phyloP scores from a whole-genome alignment of 2,888 invertebrate genomes.

The Nebria brevicollis region DNA sequence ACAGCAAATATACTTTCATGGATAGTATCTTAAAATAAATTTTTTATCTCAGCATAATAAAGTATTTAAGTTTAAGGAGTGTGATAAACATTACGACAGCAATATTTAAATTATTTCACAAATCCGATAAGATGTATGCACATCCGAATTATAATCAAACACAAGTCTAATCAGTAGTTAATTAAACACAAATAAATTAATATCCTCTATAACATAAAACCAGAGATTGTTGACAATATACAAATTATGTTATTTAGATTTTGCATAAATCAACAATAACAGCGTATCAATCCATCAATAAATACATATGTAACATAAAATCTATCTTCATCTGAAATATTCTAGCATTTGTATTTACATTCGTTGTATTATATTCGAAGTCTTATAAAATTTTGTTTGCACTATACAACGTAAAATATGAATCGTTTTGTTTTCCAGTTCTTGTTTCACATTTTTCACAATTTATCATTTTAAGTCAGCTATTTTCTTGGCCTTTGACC shows the following conservation, averaged over 20 bases:
- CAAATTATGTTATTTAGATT: neutral
- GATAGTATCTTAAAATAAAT: too few relatives aligned
- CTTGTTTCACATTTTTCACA: neutral
- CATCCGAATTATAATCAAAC: neutral
- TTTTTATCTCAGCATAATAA: too few relatives aligned
- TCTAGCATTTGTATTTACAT: neutral
- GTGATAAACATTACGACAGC: neutral
- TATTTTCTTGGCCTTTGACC: constrained; percentile 15
- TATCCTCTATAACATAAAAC: neutral
- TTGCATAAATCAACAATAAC: neutral
- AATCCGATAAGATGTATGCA: neutral
- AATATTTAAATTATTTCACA: neutral
- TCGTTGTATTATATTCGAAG: neutral
- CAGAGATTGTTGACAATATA: neutral
- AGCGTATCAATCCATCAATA: neutral
- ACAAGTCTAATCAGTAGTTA: neutral
- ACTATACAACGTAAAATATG: neutral
- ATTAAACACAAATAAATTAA: neutral
- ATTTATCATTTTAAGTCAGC: neutral
- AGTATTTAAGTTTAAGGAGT: too few relatives aligned
- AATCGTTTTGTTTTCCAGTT: neutral
- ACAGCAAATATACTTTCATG: too few relatives aligned
- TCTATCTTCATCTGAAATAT: neutral
- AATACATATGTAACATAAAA: neutral
- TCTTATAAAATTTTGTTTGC: neutral